These are phyloP conservation scores for Elymnias hypermnestra DNA, from an alignment of 1,140 invertebrate species.

Conservation along the genomic window DNA sequence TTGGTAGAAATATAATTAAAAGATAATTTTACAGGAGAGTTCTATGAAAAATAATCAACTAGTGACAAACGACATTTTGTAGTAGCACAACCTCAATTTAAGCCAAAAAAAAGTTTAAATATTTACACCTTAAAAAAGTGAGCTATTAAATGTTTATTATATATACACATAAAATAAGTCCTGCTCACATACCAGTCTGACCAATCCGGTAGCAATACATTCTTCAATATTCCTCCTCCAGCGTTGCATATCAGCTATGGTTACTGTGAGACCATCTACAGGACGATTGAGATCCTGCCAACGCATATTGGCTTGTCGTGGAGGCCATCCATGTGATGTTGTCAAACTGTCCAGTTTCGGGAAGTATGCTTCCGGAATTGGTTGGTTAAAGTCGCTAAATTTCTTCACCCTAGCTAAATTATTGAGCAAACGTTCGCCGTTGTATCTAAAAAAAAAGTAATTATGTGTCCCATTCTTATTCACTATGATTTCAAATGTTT, in stretches of 20 bases:
- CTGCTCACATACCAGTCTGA: constrained; percentile 36
- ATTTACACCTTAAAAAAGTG: too few relatives aligned
- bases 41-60: too few relatives aligned
- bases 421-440: constrained; percentile 78
- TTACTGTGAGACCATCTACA: constrained; percentile 73
- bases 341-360: constrained; percentile 78
- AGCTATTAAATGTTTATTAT: too few relatives aligned
- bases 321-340: constrained; percentile 74
- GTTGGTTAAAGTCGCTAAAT: constrained; percentile 73
- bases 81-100: too few relatives aligned
- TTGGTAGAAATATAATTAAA: too few relatives aligned
- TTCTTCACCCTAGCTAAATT: constrained; percentile 69
- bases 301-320: constrained; percentile 69
- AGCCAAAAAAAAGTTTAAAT: too few relatives aligned
- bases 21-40: too few relatives aligned
- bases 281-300: constrained; percentile 75
- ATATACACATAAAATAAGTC: too few relatives aligned
- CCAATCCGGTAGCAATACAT: constrained; percentile 78
- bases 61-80: too few relatives aligned
- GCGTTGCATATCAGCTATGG: constrained; percentile 76
- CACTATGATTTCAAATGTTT: too few relatives aligned
- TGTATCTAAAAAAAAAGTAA: constrained; percentile 70
- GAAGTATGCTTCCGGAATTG: constrained; percentile 77
- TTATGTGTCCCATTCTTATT: too few relatives aligned
- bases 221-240: constrained; percentile 79